Conservation (phyloP, 2,888 invertebrate species). For the Agrochola circellaris region DNA sequence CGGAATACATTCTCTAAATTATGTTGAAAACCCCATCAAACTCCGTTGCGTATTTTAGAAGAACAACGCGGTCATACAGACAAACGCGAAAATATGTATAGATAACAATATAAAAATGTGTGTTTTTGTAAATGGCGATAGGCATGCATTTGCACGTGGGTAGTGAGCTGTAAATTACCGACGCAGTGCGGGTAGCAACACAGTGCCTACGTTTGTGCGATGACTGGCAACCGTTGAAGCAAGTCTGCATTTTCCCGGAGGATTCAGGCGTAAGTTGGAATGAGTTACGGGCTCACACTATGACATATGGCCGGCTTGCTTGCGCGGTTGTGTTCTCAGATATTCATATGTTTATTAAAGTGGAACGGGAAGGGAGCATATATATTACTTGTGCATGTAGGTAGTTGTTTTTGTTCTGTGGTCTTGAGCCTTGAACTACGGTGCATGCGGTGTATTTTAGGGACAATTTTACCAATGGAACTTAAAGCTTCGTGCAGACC, state of each 20-base stretch:
- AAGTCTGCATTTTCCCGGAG: conserved; percentile 29
- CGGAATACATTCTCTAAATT: no score
- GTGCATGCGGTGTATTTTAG: not conserved
- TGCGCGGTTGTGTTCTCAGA: conserved; percentile 14
- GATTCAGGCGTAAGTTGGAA: conserved; percentile 29
- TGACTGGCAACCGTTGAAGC: conserved; percentile 23
- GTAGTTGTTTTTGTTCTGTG: not conserved
- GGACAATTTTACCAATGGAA: not conserved
- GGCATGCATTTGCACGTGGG: not conserved
- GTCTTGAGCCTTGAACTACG: no score
- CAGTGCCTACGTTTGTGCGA: not conserved
- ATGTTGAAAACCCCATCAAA: no score
- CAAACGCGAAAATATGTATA: no score
- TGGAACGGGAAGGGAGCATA: not conserved
- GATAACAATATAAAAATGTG: no score
- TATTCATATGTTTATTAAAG: conserved; percentile 38
- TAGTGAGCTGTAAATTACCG: conserved; percentile 12
- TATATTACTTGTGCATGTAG: not conserved
- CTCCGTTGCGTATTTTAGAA: no score
- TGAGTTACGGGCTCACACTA: conserved; percentile 30
- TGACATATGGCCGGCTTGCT: conserved; percentile 35
- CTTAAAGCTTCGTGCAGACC: no score
- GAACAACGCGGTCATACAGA: no score
- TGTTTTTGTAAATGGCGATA: not conserved
- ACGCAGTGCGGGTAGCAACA: conserved; percentile 41